These are phyloP conservation scores for Colletes gigas DNA, from an alignment of 1,140 invertebrate species.

Conservation along the genomic window DNA sequence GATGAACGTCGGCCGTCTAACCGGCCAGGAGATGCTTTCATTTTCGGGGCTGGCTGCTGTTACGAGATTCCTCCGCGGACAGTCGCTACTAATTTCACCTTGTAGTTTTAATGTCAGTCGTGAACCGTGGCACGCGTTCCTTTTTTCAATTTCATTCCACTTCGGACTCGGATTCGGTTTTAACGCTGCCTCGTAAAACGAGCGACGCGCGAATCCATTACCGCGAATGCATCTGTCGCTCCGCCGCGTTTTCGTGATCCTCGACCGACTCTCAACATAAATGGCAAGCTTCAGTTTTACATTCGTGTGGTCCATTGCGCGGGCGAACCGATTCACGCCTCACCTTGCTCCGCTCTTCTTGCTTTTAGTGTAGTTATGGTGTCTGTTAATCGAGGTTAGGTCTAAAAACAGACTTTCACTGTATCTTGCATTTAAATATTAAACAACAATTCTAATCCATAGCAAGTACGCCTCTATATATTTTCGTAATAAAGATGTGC, in stretches of 20 bases:
- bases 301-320: neutral
- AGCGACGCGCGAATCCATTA: slow-evolving; percentile 29
- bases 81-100: slow-evolving; percentile 49
- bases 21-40: slow-evolving; percentile 6
- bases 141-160: neutral
- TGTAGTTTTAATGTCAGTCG: slow-evolving; percentile 42
- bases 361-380: too few relatives aligned
- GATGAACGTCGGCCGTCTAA: slow-evolving; percentile 52
- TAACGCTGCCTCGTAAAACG: neutral
- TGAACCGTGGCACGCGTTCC: neutral
- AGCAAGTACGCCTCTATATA: too few relatives aligned
- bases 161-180: neutral
- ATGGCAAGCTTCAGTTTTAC: neutral
- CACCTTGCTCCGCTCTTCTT: neutral
- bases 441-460: too few relatives aligned
- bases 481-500: too few relatives aligned
- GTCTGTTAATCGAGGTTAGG: too few relatives aligned
- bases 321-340: neutral
- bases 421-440: too few relatives aligned
- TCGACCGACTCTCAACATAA: neutral
- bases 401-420: too few relatives aligned
- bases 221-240: slow-evolving; percentile 27
- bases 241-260: neutral
- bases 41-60: slow-evolving; percentile 26
- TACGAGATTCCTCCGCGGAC: slow-evolving; percentile 40